Base-by-base conservation (phyloP, 2,888 invertebrate species). In the Noctua fimbriata region DNA sequence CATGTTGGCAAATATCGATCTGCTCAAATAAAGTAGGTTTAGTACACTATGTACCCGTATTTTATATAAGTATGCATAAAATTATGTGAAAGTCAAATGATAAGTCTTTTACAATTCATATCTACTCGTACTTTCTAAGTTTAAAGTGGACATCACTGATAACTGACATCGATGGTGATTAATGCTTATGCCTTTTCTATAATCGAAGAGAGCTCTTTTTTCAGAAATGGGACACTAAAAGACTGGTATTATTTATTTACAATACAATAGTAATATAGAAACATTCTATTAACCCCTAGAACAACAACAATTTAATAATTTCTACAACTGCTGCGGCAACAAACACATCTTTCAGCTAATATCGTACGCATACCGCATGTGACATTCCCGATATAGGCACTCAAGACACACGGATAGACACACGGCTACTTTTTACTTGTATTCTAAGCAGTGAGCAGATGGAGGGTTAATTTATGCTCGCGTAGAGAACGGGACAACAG, bases 361-460 rank as follows among this genome's bases (percentile, higher is more conserved):
- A 66, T 28, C 60, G 73, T 73, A 69, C 49, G 69, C 90, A 88
- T 82, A 78, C 87, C 63, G 69, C 87, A 87, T 86, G 73, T 89
- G 88, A 88, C 86, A 86, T 87, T 86, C 88, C 88, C 73, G 79
- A 87, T 89, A 89, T 76, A 87, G 90, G 36, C 81, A 76, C 58
- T 9, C n/a, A 16, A 44, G 58, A 44, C 63, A 55, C 55, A 78
- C 49, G 69, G 55, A 84, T 58, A 65, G 58, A 41, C 77, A 66
- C 28, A 36, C 65, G 44, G 69, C 63, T 41, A 81, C 82, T 88
- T 85, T 87, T 90, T 87, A 83, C 85, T 76, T 86, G 67, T 76
- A 44, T 88, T 87, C 85, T 84, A 66, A 84, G 49, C 73, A 49
- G 44, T 52, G 88, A 91, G 91, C 92, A 92, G 90, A 89, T 92